A percentile compares a stretch with the other conserved stretches of the same genome.
Conservation (phyloP, 2,888 invertebrate genomes). For the Drosophila anomelani region DNA sequence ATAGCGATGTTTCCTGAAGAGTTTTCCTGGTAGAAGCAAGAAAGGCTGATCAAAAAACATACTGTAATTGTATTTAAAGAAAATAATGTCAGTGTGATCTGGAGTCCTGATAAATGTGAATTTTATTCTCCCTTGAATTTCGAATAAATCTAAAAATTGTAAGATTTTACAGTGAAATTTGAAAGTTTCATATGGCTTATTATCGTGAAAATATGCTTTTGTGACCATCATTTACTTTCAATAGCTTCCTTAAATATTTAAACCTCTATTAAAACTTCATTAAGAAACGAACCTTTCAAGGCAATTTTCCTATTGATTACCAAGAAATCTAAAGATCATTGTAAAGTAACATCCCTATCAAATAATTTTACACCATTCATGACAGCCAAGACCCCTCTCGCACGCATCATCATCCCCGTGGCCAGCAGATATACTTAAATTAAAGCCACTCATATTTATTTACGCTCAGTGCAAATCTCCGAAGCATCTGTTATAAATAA, state of each 20-base stretch:
- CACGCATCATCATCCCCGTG: slow-evolving; percentile 5
- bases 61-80: not conserved
- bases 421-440: slow-evolving; percentile 64
- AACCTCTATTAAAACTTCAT: not conserved
- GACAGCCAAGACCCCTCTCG: slow-evolving; percentile 4
- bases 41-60: not conserved
- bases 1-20: not conserved
- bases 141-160: too few species aligned
- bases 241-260: not conserved
- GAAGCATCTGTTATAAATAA: slow-evolving; percentile 75
- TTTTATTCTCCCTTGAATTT: too few species aligned
- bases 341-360: not conserved
- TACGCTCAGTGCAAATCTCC: slow-evolving; percentile 51
- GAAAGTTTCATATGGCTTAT: too few species aligned
- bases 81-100: too few species aligned
- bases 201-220: too few species aligned
- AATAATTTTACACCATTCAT: slow-evolving; percentile 8
- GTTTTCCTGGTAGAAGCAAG: not conserved
- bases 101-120: too few species aligned
- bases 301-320: not conserved
- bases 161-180: too few species aligned
- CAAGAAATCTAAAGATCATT: not conserved
- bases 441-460: slow-evolving; percentile 50
- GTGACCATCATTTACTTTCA: too few species aligned
- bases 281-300: not conserved